phyloP scores from a whole-genome alignment of 2,113 vertebrate species.

The Phalacrocorax aristotelis region DNA sequence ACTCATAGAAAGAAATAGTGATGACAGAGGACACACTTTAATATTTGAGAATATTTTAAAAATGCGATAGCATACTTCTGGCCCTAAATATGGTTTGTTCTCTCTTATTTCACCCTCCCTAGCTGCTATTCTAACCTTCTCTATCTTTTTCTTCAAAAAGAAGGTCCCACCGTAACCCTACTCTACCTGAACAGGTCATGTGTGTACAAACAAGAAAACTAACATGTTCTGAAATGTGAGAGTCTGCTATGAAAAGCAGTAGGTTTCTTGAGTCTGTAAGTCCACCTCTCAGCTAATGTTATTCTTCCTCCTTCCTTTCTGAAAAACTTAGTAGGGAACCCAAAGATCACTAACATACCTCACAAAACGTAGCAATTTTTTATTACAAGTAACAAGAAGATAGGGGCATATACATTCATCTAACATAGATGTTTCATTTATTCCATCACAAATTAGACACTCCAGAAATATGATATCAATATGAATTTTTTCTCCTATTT shows the following conservation, averaged over 20 bases:
- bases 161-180: neutral
- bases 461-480: neutral
- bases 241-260: neutral
- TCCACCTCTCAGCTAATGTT: neutral
- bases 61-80: neutral
- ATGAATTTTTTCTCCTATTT: neutral
- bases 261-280: neutral
- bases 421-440: neutral
- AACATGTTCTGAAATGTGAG: neutral
- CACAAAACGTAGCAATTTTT: neutral
- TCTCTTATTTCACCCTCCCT: neutral
- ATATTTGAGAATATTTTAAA: neutral
- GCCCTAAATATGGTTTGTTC: neutral
- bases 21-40: neutral
- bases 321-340: neutral
- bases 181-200: neutral
- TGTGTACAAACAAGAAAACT: neutral
- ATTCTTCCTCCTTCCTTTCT: neutral
- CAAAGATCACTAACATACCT: neutral
- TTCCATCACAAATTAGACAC: neutral
- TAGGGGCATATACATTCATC: neutral
- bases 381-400: neutral
- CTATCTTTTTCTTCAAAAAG: neutral
- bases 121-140: neutral
- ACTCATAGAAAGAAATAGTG: neutral